phyloP scores from a whole-genome alignment of 2,888 invertebrate genomes.

The Drosophila niveifrons region DNA sequence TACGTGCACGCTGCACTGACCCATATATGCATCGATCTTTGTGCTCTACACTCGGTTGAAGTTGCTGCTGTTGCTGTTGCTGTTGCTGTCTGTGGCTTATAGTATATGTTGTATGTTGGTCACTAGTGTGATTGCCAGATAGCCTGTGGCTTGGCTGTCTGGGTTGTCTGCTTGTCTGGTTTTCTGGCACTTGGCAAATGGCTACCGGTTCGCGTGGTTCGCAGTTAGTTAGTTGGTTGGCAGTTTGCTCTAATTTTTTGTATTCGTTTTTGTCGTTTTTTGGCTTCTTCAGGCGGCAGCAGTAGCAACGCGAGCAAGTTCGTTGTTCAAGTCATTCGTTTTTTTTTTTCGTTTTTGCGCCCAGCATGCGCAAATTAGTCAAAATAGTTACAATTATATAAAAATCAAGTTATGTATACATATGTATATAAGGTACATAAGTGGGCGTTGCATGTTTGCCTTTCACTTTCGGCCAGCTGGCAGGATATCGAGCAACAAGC shows the following conservation, averaged over 20 bases:
- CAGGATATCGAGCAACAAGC: constrained; percentile 38
- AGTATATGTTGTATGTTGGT: constrained; percentile 54
- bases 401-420: constrained; percentile 60
- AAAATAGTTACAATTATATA: constrained; percentile 62
- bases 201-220: constrained; percentile 54
- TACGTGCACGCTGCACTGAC: constrained; percentile 59
- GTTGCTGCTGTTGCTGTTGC: constrained; percentile 33
- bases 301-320: constrained; percentile 27
- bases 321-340: constrained; percentile 46
- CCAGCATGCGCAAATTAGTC: constrained; percentile 65
- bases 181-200: constrained; percentile 29
- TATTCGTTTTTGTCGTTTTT: too few relatives aligned
- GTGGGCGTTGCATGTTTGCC: constrained; percentile 76
- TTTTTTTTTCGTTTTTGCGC: constrained; percentile 3
- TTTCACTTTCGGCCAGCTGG: constrained; percentile 69
- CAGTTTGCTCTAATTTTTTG: constrained; percentile 40
- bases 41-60: constrained; percentile 37
- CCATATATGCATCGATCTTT: constrained; percentile 59
- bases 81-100: constrained; percentile 35
- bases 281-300: background rate
- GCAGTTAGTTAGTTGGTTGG: constrained; percentile 24
- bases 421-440: constrained; percentile 21
- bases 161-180: background rate
- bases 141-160: constrained; percentile 33
- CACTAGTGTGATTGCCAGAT: constrained; percentile 69